Percentiles rank a stretch among this genome's conserved stretches.
phyloP scores from a whole-genome alignment of 1,140 invertebrate genomes.

The Eurosta solidaginis region DNA sequence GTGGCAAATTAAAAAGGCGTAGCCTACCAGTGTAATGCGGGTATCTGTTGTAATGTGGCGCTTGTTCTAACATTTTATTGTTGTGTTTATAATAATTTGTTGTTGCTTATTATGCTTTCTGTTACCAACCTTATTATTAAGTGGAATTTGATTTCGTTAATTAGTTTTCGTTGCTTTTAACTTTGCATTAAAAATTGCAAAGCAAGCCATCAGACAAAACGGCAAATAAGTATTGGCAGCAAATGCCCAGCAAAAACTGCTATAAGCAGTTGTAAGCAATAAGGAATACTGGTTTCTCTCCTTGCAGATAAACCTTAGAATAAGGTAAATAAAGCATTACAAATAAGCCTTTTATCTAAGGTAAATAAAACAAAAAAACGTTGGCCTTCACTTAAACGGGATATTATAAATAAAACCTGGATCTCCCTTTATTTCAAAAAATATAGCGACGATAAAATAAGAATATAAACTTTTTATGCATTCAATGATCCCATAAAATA shows the following conservation, averaged over 20 bases:
- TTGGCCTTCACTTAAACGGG: no score
- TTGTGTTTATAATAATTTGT: not conserved
- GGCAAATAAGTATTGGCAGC: not conserved
- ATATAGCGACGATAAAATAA: no score
- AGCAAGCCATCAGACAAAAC: not conserved
- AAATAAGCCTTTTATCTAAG: no score
- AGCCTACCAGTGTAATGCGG: not conserved
- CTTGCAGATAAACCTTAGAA: no score
- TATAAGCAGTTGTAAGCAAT: no score
- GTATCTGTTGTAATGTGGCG: not conserved
- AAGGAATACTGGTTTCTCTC: no score
- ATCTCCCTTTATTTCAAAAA: no score
- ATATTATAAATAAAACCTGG: no score
- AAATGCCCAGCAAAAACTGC: not conserved
- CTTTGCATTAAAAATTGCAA: constrained; percentile 14
- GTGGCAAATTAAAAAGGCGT: constrained; percentile 8
- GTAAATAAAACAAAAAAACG: no score
- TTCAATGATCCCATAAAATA: no score
- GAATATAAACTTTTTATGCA: no score
- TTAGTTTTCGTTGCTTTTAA: constrained; percentile 31
- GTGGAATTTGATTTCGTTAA: constrained; percentile 29
- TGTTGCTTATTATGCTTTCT: not conserved
- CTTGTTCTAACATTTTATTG: not conserved
- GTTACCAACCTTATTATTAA: constrained; percentile 2
- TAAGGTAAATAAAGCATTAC: no score